Base-by-base conservation (phyloP, 1,140 invertebrate genomes). In the Odontomachus brunneus region DNA sequence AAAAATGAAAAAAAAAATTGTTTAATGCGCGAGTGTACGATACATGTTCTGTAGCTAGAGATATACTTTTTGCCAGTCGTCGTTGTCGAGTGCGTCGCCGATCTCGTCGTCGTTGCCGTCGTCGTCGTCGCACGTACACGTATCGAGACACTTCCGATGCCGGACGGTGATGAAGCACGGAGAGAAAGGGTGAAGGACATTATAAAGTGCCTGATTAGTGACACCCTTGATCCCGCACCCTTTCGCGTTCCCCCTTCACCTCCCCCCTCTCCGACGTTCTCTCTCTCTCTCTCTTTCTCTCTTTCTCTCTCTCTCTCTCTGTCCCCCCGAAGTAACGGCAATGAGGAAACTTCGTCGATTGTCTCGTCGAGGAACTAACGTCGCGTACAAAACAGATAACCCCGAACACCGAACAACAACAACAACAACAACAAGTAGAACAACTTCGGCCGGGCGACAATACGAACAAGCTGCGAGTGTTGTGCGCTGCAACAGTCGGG, bases 181-280 rank as follows among this genome's bases (percentile, higher is more conserved):
- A 71, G 59, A 51, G 78, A 84, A 84, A 81, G 83, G 82, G 86
- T 86, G 88, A 89, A 90, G 90, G 90, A 91, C 90, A 92, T 91
- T 92, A 90, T 91, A 89, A 94, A 94, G 93, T 94, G 93, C 93
- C 93, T 94, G 92, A 93, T 93, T 93, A 93, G 92, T 91, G 89
- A 93, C 91, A 88, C 89, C 92, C 85, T 86, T 90, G 83, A 88
- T 87, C 84, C 78, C 87, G 82, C 78, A 80, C 72, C 85, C 87
- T 89, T 86, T 89, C 85, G 83, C 86, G 87, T 90, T 86, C 84
- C 82, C 86, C 85, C 75, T n/a, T n/a, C n/a, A n/a, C n/a, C n/a
- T n/a, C n/a, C n/a, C n/a, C n/a, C n/a, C n/a, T n/a, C n/a, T 86
- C 82, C 67, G 84, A 83, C 82, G 51, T 75, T 72, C 82, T 83